A percentile compares a stretch with the other conserved stretches of the same genome.
These are phyloP conservation scores for Neuroscelio doddi DNA, from an alignment of 2,888 invertebrate genomes.

Conservation along the genomic window DNA sequence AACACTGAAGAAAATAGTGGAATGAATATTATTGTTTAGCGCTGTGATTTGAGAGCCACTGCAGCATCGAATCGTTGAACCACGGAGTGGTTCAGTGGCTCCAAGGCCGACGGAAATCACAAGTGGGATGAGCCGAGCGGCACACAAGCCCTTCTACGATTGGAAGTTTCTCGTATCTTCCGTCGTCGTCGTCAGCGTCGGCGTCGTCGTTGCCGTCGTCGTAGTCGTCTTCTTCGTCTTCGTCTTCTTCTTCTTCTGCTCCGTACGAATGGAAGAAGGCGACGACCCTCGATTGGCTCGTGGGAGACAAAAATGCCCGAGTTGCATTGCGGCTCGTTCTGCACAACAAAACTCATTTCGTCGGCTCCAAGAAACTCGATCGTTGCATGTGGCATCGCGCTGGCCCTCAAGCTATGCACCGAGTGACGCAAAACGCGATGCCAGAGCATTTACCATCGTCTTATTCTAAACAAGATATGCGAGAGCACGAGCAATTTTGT, in stretches of 20 bases:
- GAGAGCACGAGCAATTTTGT: background rate
- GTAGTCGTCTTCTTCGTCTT: slow-evolving; percentile 5
- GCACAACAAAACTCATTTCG: slow-evolving; percentile 33
- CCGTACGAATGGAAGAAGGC: slow-evolving; percentile 4
- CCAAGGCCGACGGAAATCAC: slow-evolving; percentile 72
- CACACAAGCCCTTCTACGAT: slow-evolving; percentile 43
- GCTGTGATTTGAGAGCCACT: slow-evolving; percentile 66
- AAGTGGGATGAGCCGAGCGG: slow-evolving; percentile 64
- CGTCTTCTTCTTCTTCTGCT: no score
- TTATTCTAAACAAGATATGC: background rate
- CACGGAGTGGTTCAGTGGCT: slow-evolving; percentile 73
- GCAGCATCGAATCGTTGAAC: slow-evolving; percentile 71
- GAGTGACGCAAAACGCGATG: slow-evolving; percentile 20
- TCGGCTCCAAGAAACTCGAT: slow-evolving; percentile 1
- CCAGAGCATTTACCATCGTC: no score
- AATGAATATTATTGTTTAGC: no score
- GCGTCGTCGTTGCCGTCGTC: slow-evolving; percentile 16
- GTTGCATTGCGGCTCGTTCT: slow-evolving; percentile 1
- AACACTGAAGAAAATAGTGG: no score
- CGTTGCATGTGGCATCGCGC: slow-evolving; percentile 12
- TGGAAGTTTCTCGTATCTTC: slow-evolving; percentile 50
- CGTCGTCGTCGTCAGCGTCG: slow-evolving; percentile 42
- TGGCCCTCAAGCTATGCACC: slow-evolving; percentile 23
- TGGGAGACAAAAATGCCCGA: slow-evolving; percentile 40
- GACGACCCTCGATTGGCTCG: slow-evolving; percentile 31